phyloP scores from a whole-genome alignment of 2,797 vertebrate species.

The Prionace glauca region DNA sequence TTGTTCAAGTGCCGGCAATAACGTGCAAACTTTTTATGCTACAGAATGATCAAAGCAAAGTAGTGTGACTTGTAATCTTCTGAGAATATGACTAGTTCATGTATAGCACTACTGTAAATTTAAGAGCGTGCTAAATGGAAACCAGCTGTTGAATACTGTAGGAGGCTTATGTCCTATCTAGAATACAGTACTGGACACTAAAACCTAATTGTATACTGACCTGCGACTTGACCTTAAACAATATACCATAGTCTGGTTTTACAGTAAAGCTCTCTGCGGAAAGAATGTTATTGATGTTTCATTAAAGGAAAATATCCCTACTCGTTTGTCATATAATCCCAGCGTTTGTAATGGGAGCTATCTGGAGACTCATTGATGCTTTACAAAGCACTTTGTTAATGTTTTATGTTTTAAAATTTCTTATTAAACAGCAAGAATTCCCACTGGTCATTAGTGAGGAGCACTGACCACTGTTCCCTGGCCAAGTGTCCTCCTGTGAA shows the following conservation, averaged over 20 bases:
- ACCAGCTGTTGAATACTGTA: constrained; percentile 26
- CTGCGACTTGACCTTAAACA: constrained; percentile 33
- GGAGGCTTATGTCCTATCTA: constrained; percentile 23
- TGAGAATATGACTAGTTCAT: constrained; percentile 29
- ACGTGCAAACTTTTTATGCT: constrained; percentile 15
- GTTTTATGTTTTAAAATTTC: constrained; percentile 13
- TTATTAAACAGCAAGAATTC: neutral
- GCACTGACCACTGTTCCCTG: neutral
- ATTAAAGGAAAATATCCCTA: neutral
- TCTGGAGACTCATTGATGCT: neutral
- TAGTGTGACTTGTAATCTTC: neutral
- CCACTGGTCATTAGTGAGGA: neutral
- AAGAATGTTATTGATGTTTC: constrained; percentile 28
- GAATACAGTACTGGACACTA: constrained; percentile 26
- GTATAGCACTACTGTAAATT: constrained; percentile 35
- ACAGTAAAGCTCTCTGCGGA: constrained; percentile 24
- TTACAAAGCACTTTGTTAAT: constrained; percentile 8
- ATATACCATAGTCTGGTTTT: constrained; percentile 24
- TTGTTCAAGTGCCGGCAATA: constrained; percentile 33
- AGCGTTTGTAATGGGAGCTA: constrained; percentile 6
- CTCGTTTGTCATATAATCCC: neutral
- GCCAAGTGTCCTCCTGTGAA: neutral
- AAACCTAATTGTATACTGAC: constrained; percentile 33
- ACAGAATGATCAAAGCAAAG: constrained; percentile 16
- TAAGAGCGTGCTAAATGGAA: constrained; percentile 27